Evolutionary conservation across 2,888 invertebrate species (phyloP).

Genomic region (Ectropis crepuscularia): DNA sequence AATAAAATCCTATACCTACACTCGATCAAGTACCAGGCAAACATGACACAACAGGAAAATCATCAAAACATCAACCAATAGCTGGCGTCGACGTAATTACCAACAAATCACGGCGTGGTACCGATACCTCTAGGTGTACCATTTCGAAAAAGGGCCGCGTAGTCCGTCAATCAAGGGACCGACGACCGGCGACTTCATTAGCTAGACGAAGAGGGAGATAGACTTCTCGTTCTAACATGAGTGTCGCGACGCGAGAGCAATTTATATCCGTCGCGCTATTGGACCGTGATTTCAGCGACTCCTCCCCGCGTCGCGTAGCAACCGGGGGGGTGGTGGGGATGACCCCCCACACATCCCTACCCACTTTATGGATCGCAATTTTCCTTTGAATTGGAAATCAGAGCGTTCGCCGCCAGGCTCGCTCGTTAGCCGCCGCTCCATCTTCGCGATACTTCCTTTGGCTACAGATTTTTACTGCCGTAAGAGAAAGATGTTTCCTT

Average conservation of each 20-base stretch:
- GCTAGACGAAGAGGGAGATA: conserved; percentile 61
- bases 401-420: conserved; percentile 75
- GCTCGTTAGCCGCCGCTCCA: conserved; percentile 79
- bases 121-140: conserved; percentile 71
- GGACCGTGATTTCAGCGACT: conserved; percentile 85
- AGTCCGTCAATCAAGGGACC: conserved; percentile 81
- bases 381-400: conserved; percentile 86
- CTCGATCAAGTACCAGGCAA: conserved; percentile 24
- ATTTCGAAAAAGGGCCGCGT: conserved; percentile 75
- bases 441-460: conserved; percentile 71
- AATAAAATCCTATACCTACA: not conserved
- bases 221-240: conserved; percentile 67
- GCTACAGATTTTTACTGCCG: conserved; percentile 79
- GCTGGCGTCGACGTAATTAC: conserved; percentile 57
- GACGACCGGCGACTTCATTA: conserved; percentile 81
- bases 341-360: conserved; percentile 59
- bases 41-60: conserved; percentile 45
- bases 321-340: conserved; percentile 75
- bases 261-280: conserved; percentile 86
- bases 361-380: conserved; percentile 84
- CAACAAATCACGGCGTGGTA: conserved; percentile 73
- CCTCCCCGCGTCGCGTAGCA: conserved; percentile 87
- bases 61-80: conserved; percentile 50
- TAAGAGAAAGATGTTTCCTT: conserved; percentile 73
- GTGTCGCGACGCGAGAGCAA: conserved; percentile 82